Evolutionary conservation across 2,888 invertebrate species (phyloP).

Genomic region (Acheta domesticus): DNA sequence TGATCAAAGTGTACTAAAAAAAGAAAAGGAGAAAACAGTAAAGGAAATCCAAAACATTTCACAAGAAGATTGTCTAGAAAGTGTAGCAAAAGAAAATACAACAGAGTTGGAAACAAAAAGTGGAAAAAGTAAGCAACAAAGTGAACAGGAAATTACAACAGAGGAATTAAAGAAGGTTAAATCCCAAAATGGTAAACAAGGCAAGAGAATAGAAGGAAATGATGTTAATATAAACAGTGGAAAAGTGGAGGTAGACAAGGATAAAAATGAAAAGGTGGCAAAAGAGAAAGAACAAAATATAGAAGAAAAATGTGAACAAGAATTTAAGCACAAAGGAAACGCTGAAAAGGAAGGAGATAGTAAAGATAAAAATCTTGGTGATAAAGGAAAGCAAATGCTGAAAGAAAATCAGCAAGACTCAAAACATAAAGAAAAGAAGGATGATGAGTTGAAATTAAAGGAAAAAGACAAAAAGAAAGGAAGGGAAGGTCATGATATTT

Average conservation of each 20-base stretch:
- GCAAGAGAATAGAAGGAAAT: slow-evolving; percentile 21
- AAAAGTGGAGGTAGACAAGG: slow-evolving; percentile 22
- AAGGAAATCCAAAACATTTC: too few species aligned
- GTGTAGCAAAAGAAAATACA: not conserved
- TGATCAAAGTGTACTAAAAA: too few species aligned
- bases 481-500: slow-evolving; percentile 18
- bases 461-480: not conserved
- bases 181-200: not conserved
- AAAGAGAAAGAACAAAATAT: slow-evolving; percentile 8
- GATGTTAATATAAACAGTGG: slow-evolving; percentile 12
- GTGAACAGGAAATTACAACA: not conserved
- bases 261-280: not conserved
- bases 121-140: not conserved
- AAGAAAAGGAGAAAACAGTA: too few species aligned
- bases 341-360: not conserved
- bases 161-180: not conserved
- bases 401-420: slow-evolving; percentile 21
- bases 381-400: slow-evolving; percentile 11
- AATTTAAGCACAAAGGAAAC: not conserved
- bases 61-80: too few species aligned
- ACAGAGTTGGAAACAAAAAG: slow-evolving; percentile 25
- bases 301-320: not conserved
- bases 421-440: not conserved
- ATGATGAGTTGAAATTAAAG: not conserved
- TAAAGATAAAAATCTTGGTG: slow-evolving; percentile 24